Evolutionary conservation across 2,888 invertebrate genomes (phyloP), one percentile per base, ranked within the genome.

Genomic region (Oeneis ivallda): DNA sequence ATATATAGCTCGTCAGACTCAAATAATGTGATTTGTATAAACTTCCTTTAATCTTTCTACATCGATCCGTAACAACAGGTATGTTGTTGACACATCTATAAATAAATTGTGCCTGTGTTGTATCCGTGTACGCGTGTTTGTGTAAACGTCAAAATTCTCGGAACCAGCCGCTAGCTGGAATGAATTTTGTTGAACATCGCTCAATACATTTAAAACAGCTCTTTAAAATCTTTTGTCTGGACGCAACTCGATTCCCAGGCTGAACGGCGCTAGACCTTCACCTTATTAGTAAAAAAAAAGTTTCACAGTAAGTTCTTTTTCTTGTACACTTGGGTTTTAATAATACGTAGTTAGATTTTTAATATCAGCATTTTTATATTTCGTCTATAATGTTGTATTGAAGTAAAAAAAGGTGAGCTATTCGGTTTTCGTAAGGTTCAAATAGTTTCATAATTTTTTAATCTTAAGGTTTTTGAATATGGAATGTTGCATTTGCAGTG

Each of bases 31-130:
- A 66, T 54, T 49, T 41, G 26, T 37, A n/a, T 47, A 11, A 62
- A 26, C 11, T 50, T 26, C n/a, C n/a, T 26, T 13, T 19, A 50
- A 45, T n/a, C n/a, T n/a, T n/a, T n/a, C n/a, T n/a, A n/a, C 41
- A 43, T 56, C 39, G 65, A 65, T 62, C 63, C 52, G 62, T 8
- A 13, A 62, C 50, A 71, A 67, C 66, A 74, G 74, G 73, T 74
- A 75, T 80, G 78, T 79, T 83, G 80, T 83, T 84, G 81, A 81
- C 80, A 79, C 75, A 80, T 81, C 84, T 87, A 83, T 86, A 87
- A 87, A 81, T 79, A 72, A 76, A 73, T 17, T 72, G 63, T 70
- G 69, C 68, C 50, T 76, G 79, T 79, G 80, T 80, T 75, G 64
- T 84, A 81, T 78, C 75, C 74, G 71, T 69, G 69, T 74, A 68